Evolutionary conservation across 2,888 invertebrate species (phyloP).

Genomic region (Pristionchus fissidentatus): DNA sequence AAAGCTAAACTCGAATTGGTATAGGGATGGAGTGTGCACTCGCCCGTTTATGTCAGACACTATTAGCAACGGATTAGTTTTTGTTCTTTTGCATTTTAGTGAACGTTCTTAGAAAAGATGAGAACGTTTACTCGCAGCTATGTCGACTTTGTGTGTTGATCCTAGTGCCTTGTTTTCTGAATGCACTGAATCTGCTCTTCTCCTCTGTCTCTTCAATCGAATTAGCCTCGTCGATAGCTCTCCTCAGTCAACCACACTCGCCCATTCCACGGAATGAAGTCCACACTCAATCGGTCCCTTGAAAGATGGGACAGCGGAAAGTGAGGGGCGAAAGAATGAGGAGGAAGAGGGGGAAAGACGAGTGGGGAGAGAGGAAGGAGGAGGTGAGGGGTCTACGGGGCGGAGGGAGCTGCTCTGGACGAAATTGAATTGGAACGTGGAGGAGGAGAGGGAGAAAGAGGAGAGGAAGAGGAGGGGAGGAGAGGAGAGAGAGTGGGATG

Average conservation of each 20-base stretch:
- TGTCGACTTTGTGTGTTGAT: too few species aligned
- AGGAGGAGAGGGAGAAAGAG: background rate
- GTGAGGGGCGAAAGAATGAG: background rate
- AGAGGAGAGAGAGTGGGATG: background rate
- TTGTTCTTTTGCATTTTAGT: too few species aligned
- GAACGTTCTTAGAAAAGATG: too few species aligned
- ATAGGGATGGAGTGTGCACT: background rate
- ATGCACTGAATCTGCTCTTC: conserved; percentile 5
- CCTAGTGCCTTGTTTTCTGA: too few species aligned
- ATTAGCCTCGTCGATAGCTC: background rate
- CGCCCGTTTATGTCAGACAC: background rate
- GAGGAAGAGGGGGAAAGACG: background rate
- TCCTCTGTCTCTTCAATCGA: background rate
- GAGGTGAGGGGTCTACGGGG: background rate
- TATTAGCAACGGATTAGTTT: too few species aligned
- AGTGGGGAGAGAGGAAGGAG: background rate
- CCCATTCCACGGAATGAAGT: background rate
- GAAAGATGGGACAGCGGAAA: background rate
- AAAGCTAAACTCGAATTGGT: too few species aligned
- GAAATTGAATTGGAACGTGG: conserved; percentile 35
- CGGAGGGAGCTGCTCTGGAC: background rate
- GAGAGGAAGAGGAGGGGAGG: background rate
- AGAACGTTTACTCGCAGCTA: too few species aligned
- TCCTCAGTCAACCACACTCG: background rate
- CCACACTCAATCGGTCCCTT: background rate